These are phyloP conservation scores for Macquaria australasica DNA, from an alignment of 2,113 vertebrate species.

Conservation along the genomic window DNA sequence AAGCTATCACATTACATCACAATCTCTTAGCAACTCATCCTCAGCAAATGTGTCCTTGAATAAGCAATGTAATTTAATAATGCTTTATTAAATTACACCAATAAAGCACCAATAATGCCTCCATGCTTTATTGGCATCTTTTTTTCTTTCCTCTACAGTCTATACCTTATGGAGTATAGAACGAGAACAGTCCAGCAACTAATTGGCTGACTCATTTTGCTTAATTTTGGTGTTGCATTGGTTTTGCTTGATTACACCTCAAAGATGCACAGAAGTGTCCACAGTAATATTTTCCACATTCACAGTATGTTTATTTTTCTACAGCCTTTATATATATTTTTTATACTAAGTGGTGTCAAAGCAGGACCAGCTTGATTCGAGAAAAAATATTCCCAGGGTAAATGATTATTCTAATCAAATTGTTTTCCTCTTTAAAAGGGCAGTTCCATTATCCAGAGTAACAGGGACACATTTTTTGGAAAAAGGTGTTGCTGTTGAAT, in stretches of 20 bases:
- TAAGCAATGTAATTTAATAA: slow-evolving; percentile 43
- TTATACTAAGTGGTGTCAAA: neutral
- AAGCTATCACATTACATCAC: slow-evolving; percentile 27
- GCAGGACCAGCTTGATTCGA: neutral
- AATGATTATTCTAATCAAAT: neutral
- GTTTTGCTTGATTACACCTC: neutral
- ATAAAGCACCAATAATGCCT: slow-evolving; percentile 19
- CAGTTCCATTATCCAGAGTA: neutral
- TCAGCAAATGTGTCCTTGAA: slow-evolving; percentile 34
- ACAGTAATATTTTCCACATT: neutral
- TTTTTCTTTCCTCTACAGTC: neutral
- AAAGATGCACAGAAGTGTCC: neutral
- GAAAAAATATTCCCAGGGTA: neutral
- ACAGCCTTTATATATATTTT: neutral
- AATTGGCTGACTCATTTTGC: slow-evolving; percentile 9
- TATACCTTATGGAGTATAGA: slow-evolving; percentile 6
- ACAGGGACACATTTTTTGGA: neutral
- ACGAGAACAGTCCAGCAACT: slow-evolving; percentile 3
- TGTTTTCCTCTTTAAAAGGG: neutral
- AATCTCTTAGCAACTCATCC: slow-evolving; percentile 26
- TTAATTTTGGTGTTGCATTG: neutral
- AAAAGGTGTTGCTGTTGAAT: neutral
- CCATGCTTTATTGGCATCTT: neutral
- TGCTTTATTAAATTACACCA: slow-evolving; percentile 38
- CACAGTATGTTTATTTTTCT: neutral